A percentile compares a stretch with the other conserved stretches of the same genome.
Conservation (phyloP, 2,113 vertebrate species). For the Syngnathoides biaculeatus region DNA sequence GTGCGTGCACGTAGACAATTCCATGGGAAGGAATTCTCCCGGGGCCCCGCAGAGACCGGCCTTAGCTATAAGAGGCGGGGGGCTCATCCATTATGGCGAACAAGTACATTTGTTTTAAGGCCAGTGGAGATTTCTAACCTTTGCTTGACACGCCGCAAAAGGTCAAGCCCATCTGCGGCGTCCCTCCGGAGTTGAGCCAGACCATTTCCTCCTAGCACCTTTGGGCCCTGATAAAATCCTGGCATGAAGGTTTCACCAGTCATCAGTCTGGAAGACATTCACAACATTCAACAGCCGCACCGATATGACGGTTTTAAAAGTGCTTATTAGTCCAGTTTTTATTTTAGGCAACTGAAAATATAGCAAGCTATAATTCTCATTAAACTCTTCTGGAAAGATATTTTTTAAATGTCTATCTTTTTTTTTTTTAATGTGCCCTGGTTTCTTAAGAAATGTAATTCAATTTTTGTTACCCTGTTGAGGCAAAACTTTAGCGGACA, state of each 20-base stretch:
- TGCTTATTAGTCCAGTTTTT: not conserved
- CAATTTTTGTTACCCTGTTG: no score
- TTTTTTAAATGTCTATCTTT: no score
- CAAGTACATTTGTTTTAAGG: slow-evolving; percentile 77
- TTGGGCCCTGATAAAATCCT: slow-evolving; percentile 32
- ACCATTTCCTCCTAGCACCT: slow-evolving; percentile 50
- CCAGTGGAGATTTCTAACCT: slow-evolving; percentile 80
- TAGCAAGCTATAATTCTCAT: no score
- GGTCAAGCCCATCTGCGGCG: slow-evolving; percentile 68
- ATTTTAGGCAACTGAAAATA: not conserved
- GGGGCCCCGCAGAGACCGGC: slow-evolving; percentile 56
- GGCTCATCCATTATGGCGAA: slow-evolving; percentile 74
- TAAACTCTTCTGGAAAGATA: no score
- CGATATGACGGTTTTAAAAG: not conserved
- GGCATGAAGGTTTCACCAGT: slow-evolving; percentile 2
- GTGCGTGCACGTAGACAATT: slow-evolving; percentile 41
- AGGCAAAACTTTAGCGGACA: no score
- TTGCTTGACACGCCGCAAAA: slow-evolving; percentile 76
- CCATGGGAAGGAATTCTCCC: slow-evolving; percentile 50
- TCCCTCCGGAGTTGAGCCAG: slow-evolving; percentile 53
- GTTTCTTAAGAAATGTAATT: no score
- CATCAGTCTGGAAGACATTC: slow-evolving; percentile 1
- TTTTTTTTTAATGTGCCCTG: no score
- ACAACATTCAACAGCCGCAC: not conserved
- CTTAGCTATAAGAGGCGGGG: slow-evolving; percentile 56